Evolutionary conservation across 2,797 vertebrate genomes (phyloP), one percentile per base, ranked within the genome.

Genomic region (Neoniphon sammara): DNA sequence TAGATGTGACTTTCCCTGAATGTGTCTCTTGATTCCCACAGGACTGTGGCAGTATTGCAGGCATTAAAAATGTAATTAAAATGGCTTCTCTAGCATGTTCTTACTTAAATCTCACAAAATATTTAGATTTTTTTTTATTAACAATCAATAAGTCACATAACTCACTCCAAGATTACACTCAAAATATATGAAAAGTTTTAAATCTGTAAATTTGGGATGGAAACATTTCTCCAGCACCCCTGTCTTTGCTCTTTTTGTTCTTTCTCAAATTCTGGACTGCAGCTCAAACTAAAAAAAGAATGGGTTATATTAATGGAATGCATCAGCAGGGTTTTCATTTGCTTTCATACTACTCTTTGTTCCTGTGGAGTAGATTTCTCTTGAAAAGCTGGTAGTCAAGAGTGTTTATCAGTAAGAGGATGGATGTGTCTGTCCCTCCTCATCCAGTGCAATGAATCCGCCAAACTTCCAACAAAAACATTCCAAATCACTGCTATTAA

Each of bases 381-480:
- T 7, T 8, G 25, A n/a, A 31, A 60, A 21, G 25, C 75, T 25
- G 65, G n/a, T 62, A 52, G 42, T 57, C 27, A 2, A 21, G 36
- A 30, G 2, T 66, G 7, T 67, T 78, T 21, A 31, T 56, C 0
- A 54, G 20, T 20, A 2, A 47, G 15, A 67, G 15, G 3, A 55
- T 53, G 34, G 60, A 44, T 64, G 18, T 58, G 58, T 12, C 1
- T 60, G 5, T 64, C 55, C 21, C 42, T 9, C 14, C 7, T 46
- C 31, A 53, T 53, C 8, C 7, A 59, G 17, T 11, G 2, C 25
- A 23, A 70, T 25, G 47, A 39, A 73, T 52, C 27, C 1, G 9
- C 15, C 18, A 34, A 61, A 73, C 14, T 23, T 0, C 31, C 47
- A 50, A 71, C 66, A 79, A 62, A 69, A 52, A 55, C 20, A 34